Evolutionary conservation across 2,888 invertebrate species (phyloP).

Genomic region (Aleiodes leptofemur): DNA sequence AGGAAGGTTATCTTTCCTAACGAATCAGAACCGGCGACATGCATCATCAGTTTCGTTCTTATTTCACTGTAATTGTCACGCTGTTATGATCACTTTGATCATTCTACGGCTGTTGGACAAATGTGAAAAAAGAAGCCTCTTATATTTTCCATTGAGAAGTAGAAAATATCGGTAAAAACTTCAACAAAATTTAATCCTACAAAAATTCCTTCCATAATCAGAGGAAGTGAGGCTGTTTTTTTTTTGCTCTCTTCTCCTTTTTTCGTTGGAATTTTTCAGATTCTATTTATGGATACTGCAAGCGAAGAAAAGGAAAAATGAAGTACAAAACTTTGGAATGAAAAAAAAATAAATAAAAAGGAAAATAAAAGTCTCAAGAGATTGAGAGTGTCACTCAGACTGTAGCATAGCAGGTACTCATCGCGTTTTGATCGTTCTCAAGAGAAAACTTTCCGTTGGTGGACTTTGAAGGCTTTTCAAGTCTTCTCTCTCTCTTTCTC

Average conservation of each 20-base stretch:
- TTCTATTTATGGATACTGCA: background rate
- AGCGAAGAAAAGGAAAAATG: background rate
- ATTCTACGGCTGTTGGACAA: background rate
- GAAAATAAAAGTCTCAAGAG: slow-evolving; percentile 5
- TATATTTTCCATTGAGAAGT: too few species aligned
- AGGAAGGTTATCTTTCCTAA: background rate
- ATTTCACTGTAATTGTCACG: slow-evolving; percentile 11
- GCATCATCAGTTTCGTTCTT: background rate
- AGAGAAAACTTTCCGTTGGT: slow-evolving; percentile 22
- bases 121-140: background rate
- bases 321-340: background rate
- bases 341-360: background rate
- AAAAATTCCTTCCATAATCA: too few species aligned
- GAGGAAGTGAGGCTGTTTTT: too few species aligned
- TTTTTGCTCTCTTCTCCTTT: too few species aligned
- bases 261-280: too few species aligned
- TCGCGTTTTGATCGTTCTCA: slow-evolving; percentile 27
- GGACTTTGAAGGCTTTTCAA: slow-evolving; percentile 24
- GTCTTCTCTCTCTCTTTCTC: too few species aligned
- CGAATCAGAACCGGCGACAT: slow-evolving; percentile 14
- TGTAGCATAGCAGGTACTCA: slow-evolving; percentile 20
- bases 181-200: too few species aligned
- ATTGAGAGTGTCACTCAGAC: slow-evolving; percentile 19
- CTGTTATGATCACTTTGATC: slow-evolving; percentile 27
- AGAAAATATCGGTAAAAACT: background rate